Base-by-base conservation (phyloP, 2,113 vertebrate genomes). In the Thymallus thymallus region DNA sequence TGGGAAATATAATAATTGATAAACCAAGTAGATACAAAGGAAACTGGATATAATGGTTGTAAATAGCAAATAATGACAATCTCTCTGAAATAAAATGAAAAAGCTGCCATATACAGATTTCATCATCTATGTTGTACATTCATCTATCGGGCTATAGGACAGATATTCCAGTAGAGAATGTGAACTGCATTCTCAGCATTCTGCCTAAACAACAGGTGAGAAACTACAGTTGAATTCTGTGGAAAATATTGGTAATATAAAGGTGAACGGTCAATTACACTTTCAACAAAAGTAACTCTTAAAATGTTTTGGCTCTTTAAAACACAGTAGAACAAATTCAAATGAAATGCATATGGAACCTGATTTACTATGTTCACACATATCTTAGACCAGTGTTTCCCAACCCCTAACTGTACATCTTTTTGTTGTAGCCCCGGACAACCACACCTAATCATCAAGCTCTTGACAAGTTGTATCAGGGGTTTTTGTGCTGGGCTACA, bases 91-190 rank as follows among this genome's bases (percentile, higher is more conserved):
- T 80, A 69, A 81, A 77, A 90, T 81, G 81, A 75, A 84, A 87
- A 89, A 89, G 89, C 92, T 94, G 92, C 91, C 86, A 85, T 88
- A 83, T 89, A 90, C 85, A 86, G 79, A 83, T 86, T 74, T 88
- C 70, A 90, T 85, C 83, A 89, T 86, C 78, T 90, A 86, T 90
- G 85, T 86, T 86, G 91, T 93, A 94, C 93, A 94, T 93, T 93
- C 92, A 92, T 92, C 85, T 86, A 89, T 91, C 82, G 86, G 89
- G 87, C 87, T 87, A 84, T 82, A 87, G 80, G 84, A 78, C 78
- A 68, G 71, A 80, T 62, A 65, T 2, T 23, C 62, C 75, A 71
- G 18, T 32, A 71, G n/a, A 61, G 69, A 60, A 60, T 29, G 20
- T 67, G 58, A 46, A 24, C 20, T 41, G 76, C 81, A 77, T 69